phyloP scores from a whole-genome alignment of 2,888 invertebrate species.

The Cheiracanthium punctorium region DNA sequence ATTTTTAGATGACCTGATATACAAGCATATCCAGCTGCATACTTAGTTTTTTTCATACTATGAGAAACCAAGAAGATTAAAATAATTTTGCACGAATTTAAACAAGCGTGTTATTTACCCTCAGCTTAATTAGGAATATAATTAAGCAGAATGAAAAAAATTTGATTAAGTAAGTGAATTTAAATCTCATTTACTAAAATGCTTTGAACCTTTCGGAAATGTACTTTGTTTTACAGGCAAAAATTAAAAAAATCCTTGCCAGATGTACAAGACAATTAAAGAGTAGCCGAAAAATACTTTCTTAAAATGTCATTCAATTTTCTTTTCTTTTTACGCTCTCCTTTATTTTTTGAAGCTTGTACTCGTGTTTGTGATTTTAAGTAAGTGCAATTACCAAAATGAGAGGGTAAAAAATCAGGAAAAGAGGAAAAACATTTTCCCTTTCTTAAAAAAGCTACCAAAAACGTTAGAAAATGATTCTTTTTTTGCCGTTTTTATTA shows the following conservation, averaged over 20 bases:
- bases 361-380: conserved; percentile 2
- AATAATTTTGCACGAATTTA: too few species aligned
- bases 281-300: background rate
- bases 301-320: background rate
- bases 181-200: background rate
- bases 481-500: background rate
- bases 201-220: background rate
- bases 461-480: background rate
- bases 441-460: background rate
- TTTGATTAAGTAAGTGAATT: background rate
- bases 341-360: background rate
- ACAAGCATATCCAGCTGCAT: too few species aligned
- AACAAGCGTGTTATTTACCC: background rate
- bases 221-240: background rate
- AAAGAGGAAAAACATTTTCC: background rate
- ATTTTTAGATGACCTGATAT: too few species aligned
- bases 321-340: background rate
- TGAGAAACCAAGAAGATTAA: too few species aligned
- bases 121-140: background rate
- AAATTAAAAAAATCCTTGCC: background rate
- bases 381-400: conserved; percentile 5
- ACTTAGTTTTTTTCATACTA: too few species aligned
- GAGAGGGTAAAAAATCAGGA: background rate
- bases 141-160: background rate
- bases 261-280: conserved; percentile 10